Evolutionary conservation across 2,113 vertebrate genomes (phyloP), one percentile per base, ranked within the genome.

Genomic region (Poeciliopsis occidentalis): DNA sequence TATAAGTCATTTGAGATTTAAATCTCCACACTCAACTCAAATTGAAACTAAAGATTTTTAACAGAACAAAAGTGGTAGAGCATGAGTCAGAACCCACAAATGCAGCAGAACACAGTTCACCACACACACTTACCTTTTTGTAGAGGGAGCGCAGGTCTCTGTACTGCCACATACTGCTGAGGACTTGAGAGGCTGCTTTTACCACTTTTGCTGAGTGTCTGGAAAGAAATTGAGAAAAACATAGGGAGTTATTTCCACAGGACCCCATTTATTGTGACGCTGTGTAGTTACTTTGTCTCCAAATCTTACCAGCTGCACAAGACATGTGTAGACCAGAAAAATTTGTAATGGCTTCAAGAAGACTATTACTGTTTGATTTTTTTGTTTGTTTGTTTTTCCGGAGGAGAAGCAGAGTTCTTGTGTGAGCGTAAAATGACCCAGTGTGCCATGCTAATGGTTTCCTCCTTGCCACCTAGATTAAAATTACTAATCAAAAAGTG

Each of bases 91-190:
- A 64, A 44, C 3, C 26, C 11, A 11, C 7, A 51, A 17, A 66
- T n/a, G 6, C 27, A 30, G 3, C 26, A 54, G 54, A 30, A 19
- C 37, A 76, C 24, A 32, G 27, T 69, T 44, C 67, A 30, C 44
- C 6, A 54, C 15, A 26, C 12, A 26, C 12, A 60, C 95, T 91
- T 96, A 99, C 98, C 98, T 99, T 99, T 90, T 99, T 99, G 95
- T 99, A 99, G 93, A 99, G 97, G 93, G 96, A 97, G 90, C 98
- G 97, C 93, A 99, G 96, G 87, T 99, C 98, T 93, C 98, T 96
- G 93, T 99, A 99, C 94, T 99, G 98, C 98, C 98, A 99, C 98
- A 99, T 99, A 87, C 97, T 98, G 94, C 96, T 99, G 77, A 99
- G 96, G 90, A 99, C 98, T 96, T 99, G 98, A 96, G 98, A 99